phyloP scores from a whole-genome alignment of 1,140 invertebrate genomes.

The Temnothorax nylanderi region DNA sequence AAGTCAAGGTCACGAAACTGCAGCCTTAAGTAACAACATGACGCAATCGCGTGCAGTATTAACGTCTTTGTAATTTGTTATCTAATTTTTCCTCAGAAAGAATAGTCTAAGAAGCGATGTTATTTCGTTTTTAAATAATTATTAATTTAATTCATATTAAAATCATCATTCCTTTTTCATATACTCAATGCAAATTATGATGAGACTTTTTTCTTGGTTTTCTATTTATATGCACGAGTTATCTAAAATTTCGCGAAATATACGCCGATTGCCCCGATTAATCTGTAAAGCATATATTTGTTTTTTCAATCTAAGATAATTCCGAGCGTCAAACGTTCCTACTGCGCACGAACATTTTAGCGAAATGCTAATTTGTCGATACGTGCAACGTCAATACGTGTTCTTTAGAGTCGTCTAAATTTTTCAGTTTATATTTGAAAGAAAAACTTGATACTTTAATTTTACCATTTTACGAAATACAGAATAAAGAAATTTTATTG shows the following conservation, averaged over 20 bases:
- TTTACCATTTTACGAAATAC: background rate
- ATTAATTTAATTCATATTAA: background rate
- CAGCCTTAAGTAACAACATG: conserved; percentile 10
- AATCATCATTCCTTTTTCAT: background rate
- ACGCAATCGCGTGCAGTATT: conserved; percentile 1
- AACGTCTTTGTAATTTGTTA: background rate
- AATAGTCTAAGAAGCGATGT: background rate
- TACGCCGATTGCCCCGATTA: background rate
- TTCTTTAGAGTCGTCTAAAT: background rate
- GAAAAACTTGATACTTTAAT: background rate
- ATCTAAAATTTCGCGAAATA: background rate
- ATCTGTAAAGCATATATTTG: background rate
- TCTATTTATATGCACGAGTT: background rate
- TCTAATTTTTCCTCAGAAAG: conserved; percentile 11
- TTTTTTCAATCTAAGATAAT: conserved; percentile 29
- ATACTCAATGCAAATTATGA: background rate
- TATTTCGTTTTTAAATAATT: background rate
- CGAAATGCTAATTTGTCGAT: background rate
- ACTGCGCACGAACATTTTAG: background rate
- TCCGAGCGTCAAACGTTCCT: background rate
- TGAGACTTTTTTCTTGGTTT: background rate
- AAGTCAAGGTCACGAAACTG: conserved; percentile 56
- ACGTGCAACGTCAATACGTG: background rate
- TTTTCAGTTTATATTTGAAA: background rate
- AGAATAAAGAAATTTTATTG: background rate